Evolutionary conservation across 37 sponge, comb jelly and placozoan species (phyloP), one percentile per base, ranked within the genome.

Genomic region (Geodia barretti): DNA sequence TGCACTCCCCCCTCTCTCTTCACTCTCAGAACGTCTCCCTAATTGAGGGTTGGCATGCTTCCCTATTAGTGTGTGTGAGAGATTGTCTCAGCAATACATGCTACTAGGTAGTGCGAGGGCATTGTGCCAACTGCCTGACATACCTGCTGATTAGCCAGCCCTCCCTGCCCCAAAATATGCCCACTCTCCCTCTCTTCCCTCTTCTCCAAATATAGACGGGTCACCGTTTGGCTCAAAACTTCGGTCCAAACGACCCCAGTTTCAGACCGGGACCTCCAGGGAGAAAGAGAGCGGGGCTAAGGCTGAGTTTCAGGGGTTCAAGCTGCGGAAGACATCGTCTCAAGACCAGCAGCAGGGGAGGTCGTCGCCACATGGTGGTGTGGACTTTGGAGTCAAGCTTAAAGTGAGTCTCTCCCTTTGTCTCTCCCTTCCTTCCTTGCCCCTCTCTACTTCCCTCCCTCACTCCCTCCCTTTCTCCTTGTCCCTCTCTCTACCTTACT

Each of bases 231-330:
- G 37, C n/a, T 21, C 11, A 19, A n/a, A 71, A 32, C 72, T 71
- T 23, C 72, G 72, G 4, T 37, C 72, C n/a, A n/a, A 32, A 31
- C 37, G 37, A 4, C 24, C 40, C n/a, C 4, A n/a, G 35, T 3
- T 23, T 8, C 72, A 31, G 14, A 31, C 29, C 24, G 9, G 31
- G 31, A 67, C 29, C 11, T 36, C 72, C 5, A 36, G n/a, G 7
- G 31, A 23, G 31, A 77, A 77, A 60, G 9, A 63, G 29, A 5
- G 32, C 17, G 4, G 24, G 3, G 33, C 23, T 7, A 76, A 39
- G 36, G 77, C 84, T 0, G 84, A 84, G 39, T 84, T 84, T 64
- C 84, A 84, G 34, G 70, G 70, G 3, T 76, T 77, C 39, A 41
- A 78, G 38, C 17, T 85, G 64, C 79, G 79, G 19, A 78, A 70